Evolutionary conservation across 2,113 vertebrate species (phyloP), one percentile per base, ranked within the genome.

Genomic region (Balaenoptera acutorostrata): DNA sequence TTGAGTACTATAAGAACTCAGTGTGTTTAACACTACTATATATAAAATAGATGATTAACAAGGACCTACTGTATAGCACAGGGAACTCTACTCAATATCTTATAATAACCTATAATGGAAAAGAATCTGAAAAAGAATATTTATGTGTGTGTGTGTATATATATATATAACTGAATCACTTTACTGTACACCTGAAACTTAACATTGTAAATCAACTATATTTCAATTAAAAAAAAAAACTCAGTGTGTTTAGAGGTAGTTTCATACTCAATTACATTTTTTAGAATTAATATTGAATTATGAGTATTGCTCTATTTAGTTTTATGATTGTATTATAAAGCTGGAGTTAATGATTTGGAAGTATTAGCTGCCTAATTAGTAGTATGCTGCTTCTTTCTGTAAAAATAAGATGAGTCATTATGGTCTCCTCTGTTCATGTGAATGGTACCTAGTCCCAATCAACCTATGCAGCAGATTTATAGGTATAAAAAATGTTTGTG

Each of bases 321-420:
- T 97, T 96, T 82, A 95, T 91, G 86, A 89, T 93, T 95, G 3
- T 82, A 78, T 92, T 93, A 87, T 95, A 80, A 92, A 89, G 63
- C 74, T 95, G 2, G 49, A 96, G 63, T 93, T 97, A 98, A 90
- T 96, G 94, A 75, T 87, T 96, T 96, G 52, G 57, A 96, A 95
- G 84, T 95, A 87, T 93, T 75, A 92, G 66, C 92, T 96, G 52
- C 66, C 59, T 96, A 93, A 97, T 97, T 93, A 92, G 61, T 88
- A 88, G 8, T 92, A 83, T 87, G 23, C 63, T 83, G 92, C 68
- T 97, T 77, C 88, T 93, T 97, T 96, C 59, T 66, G 5, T 55
- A 90, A 89, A 46, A 97, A 95, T 78, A 59, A 94, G 95, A 87
- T 96, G 78, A 92, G 63, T 95, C 72, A 74, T 93, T 97, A n/a